phyloP scores from a whole-genome alignment of 2,113 vertebrate genomes.

The Campylorhamphus procurvoides region DNA sequence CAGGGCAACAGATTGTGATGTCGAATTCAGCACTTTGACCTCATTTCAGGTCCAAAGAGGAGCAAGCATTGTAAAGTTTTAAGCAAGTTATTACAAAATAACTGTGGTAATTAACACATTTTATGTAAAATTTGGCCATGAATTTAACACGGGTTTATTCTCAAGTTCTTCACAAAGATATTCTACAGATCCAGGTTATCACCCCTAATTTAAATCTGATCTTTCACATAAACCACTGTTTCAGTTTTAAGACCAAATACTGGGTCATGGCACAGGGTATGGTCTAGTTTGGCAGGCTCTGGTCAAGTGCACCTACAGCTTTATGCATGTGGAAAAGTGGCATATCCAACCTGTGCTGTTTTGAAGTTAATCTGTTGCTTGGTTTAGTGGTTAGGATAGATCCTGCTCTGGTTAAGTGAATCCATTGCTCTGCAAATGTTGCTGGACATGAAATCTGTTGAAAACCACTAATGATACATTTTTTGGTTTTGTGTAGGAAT shows the following conservation, averaged over 20 bases:
- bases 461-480: constrained; percentile 63
- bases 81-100: background rate
- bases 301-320: background rate
- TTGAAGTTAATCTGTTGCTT: constrained; percentile 53
- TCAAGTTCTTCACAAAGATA: background rate
- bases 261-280: background rate
- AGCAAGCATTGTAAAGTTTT: background rate
- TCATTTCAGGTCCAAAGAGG: background rate
- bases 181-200: background rate
- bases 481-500: constrained; percentile 63
- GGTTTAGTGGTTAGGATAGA: constrained; percentile 56
- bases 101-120: background rate
- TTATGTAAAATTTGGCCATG: background rate
- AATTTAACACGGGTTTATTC: background rate
- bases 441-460: constrained; percentile 49
- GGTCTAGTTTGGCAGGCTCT: background rate
- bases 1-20: background rate
- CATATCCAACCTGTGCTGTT: constrained; percentile 37
- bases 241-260: background rate
- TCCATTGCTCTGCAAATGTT: constrained; percentile 57
- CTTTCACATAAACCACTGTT: background rate
- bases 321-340: background rate
- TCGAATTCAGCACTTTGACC: background rate
- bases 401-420: constrained; percentile 51
- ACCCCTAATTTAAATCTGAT: background rate